Conservation (phyloP, 2,888 invertebrate genomes). For the Stomorhina lunata region DNA sequence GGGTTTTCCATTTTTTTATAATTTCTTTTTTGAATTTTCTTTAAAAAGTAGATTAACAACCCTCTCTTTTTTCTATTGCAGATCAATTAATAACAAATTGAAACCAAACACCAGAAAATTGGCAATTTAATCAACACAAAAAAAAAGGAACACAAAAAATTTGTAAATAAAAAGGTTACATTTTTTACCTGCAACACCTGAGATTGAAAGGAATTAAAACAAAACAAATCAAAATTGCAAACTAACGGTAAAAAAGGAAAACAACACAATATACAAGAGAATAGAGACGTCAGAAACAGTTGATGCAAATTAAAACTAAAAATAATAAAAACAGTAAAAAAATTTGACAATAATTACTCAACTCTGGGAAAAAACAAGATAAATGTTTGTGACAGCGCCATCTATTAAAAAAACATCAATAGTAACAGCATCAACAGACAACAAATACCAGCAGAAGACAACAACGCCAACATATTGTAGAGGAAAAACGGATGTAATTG, state of each 20-base stretch:
- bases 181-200: slow-evolving; percentile 29
- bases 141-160: slow-evolving; percentile 9
- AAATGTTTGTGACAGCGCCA: slow-evolving; percentile 57
- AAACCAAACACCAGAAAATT: slow-evolving; percentile 11
- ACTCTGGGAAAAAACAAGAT: slow-evolving; percentile 33
- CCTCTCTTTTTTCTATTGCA: slow-evolving; percentile 25
- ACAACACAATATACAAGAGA: neutral
- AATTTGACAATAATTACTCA: slow-evolving; percentile 19
- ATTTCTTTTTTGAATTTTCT: neutral
- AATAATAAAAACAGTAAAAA: neutral
- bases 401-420: slow-evolving; percentile 46
- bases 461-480: neutral
- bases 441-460: slow-evolving; percentile 25
- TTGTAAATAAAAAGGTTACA: neutral
- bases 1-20: neutral
- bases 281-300: slow-evolving; percentile 40
- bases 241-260: slow-evolving; percentile 10
- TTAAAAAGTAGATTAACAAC: neutral
- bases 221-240: neutral
- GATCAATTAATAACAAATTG: slow-evolving; percentile 28
- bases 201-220: slow-evolving; percentile 34
- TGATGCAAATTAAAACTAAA: slow-evolving; percentile 41
- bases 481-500: slow-evolving; percentile 65
- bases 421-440: slow-evolving; percentile 22
- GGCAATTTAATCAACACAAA: slow-evolving; percentile 26